These are phyloP conservation scores for Clarias laeviceps DNA, from an alignment of 2,797 vertebrate genomes.

Conservation along the genomic window DNA sequence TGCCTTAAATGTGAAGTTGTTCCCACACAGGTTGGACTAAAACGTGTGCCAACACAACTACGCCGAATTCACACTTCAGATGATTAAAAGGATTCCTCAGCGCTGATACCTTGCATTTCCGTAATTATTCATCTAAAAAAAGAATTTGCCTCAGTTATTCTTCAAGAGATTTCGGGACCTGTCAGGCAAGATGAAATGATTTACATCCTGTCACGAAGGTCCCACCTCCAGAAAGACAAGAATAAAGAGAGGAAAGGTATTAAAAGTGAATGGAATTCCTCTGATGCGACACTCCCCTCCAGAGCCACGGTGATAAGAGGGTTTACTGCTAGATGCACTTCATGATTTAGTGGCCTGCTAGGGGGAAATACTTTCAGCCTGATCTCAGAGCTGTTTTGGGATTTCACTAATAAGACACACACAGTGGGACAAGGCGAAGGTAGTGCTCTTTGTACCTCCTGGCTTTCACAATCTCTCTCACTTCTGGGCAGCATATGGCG, in stretches of 20 bases:
- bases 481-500: constrained; percentile 67
- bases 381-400: constrained; percentile 29
- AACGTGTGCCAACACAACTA: constrained; percentile 40
- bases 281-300: constrained; percentile 45
- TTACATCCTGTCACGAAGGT: not conserved
- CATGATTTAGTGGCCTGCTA: constrained; percentile 24
- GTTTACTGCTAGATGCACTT: constrained; percentile 26
- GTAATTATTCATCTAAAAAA: constrained; percentile 23
- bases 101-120: not conserved
- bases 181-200: constrained; percentile 21
- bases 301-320: constrained; percentile 27
- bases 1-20: constrained; percentile 14
- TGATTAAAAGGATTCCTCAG: not conserved
- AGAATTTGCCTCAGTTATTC: not conserved
- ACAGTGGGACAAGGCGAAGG: not conserved
- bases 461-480: not conserved
- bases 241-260: constrained; percentile 24
- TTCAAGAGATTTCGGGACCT: not conserved
- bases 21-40: constrained; percentile 23
- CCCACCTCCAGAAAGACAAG: constrained; percentile 4
- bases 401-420: constrained; percentile 53
- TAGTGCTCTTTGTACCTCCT: not conserved
- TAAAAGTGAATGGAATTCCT: constrained; percentile 49
- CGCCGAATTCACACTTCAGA: constrained; percentile 8
- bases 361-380: not conserved